Conservation (phyloP, 2,797 vertebrate species). For the Pseudopleuronectes americanus region DNA sequence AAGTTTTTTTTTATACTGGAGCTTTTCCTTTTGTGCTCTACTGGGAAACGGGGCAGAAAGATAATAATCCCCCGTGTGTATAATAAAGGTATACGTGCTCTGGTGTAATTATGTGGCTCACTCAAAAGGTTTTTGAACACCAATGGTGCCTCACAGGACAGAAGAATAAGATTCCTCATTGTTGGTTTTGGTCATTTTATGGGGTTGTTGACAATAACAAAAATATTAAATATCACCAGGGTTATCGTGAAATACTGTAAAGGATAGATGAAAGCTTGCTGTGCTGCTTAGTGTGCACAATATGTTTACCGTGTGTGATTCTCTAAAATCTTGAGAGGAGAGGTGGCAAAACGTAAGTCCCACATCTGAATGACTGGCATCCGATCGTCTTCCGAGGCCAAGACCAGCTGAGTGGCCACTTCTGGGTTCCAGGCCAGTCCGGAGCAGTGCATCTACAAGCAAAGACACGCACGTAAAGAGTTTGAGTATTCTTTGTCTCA, state of each 20-base stretch:
- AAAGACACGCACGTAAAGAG: not conserved
- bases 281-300: not conserved
- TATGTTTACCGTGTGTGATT: conserved; percentile 90
- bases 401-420: conserved; percentile 94
- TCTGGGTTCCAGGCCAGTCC: conserved; percentile 98
- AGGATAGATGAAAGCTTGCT: not conserved
- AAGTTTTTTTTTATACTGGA: no score
- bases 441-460: conserved; percentile 95
- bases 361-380: conserved; percentile 98
- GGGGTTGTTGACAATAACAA: no score
- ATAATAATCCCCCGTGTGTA: no score
- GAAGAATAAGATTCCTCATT: no score
- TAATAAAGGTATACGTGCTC: no score
- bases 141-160: no score
- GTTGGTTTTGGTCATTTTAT: no score
- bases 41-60: no score
- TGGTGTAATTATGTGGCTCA: no score
- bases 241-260: not conserved
- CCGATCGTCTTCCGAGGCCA: conserved; percentile 95
- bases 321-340: conserved; percentile 95
- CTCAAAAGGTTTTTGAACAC: no score
- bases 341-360: conserved; percentile 98
- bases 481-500: not conserved
- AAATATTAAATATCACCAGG: no score
- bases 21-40: no score